Percentiles rank a stretch among this genome's conserved stretches.
Evolutionary conservation across 92 coral and sea anemone species (phyloP).

Genomic region (Desmophyllum pertusum): DNA sequence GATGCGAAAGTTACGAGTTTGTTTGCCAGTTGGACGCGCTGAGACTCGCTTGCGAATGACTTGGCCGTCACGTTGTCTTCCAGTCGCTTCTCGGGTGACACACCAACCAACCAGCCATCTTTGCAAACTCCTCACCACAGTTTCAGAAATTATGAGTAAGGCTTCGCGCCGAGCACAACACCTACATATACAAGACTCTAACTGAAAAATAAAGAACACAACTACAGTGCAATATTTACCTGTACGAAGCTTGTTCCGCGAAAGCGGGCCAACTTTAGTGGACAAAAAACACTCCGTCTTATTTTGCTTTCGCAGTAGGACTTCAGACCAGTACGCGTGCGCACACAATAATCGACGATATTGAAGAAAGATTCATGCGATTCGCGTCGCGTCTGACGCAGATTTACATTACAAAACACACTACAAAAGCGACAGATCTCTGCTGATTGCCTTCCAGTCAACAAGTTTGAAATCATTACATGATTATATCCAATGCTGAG

Average conservation of each 20-base stretch:
- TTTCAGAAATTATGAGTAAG: slow-evolving; percentile 25
- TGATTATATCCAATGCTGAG: background rate
- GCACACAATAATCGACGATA: slow-evolving; percentile 98
- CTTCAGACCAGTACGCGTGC: slow-evolving; percentile 86
- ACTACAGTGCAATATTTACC: slow-evolving; percentile 40
- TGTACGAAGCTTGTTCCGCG: slow-evolving; percentile 57
- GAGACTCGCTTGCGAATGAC: slow-evolving; percentile 36
- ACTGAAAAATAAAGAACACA: slow-evolving; percentile 23
- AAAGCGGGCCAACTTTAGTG: slow-evolving; percentile 66
- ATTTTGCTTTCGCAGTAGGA: slow-evolving; percentile 94
- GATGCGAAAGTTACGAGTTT: slow-evolving; percentile 8
- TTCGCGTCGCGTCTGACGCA: slow-evolving; percentile 84
- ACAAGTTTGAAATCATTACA: background rate
- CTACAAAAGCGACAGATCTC: slow-evolving; percentile 64
- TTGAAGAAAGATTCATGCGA: slow-evolving; percentile 80
- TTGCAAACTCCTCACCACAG: slow-evolving; percentile 60
- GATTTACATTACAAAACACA: slow-evolving; percentile 93
- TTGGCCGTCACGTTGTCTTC: slow-evolving; percentile 84
- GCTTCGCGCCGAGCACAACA: slow-evolving; percentile 8
- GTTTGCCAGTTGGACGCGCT: slow-evolving; percentile 18
- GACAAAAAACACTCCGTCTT: slow-evolving; percentile 86
- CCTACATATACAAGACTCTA: slow-evolving; percentile 5
- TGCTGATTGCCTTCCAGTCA: slow-evolving; percentile 43
- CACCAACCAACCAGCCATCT: slow-evolving; percentile 74
- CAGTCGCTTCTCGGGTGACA: slow-evolving; percentile 82